These are phyloP conservation scores for Diadromus collaris DNA, from an alignment of 2,888 invertebrate species.

Conservation along the genomic window DNA sequence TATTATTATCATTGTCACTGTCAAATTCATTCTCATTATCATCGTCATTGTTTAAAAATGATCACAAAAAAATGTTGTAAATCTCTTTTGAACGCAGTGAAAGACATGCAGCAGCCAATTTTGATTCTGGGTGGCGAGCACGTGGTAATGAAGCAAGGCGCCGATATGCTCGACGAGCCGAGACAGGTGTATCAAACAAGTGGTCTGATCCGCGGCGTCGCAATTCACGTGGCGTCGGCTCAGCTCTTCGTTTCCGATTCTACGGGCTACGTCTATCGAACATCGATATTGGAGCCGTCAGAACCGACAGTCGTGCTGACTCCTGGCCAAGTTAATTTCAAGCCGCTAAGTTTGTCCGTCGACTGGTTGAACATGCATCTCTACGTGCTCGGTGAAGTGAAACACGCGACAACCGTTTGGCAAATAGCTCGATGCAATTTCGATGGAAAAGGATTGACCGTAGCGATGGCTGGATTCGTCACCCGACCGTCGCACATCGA, in stretches of 20 bases:
- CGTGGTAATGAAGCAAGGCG: conserved; percentile 85
- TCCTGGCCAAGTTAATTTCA: conserved; percentile 83
- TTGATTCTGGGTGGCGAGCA: conserved; percentile 87
- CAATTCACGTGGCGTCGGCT: conserved; percentile 88
- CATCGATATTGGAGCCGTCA: conserved; percentile 75
- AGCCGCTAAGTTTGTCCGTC: conserved; percentile 87
- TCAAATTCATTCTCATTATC: too few species aligned
- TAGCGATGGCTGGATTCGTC: conserved; percentile 87
- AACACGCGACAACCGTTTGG: conserved; percentile 83
- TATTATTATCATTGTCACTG: conserved; percentile 82
- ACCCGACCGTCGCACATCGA: conserved; percentile 90
- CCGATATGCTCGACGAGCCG: conserved; percentile 86
- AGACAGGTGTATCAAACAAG: conserved; percentile 84
- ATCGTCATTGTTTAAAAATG: too few species aligned
- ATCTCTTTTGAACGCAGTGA: conserved; percentile 80
- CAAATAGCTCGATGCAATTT: conserved; percentile 89
- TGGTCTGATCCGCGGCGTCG: conserved; percentile 85
- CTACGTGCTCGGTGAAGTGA: conserved; percentile 90
- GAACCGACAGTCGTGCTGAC: conserved; percentile 81
- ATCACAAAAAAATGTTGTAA: background rate
- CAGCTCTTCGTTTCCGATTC: conserved; percentile 90
- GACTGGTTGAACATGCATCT: conserved; percentile 95
- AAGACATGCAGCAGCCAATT: conserved; percentile 85
- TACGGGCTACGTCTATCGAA: conserved; percentile 84
- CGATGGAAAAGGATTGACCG: conserved; percentile 86